Evolutionary conservation across 2,888 invertebrate genomes (phyloP).

Genomic region (Petrolisthes manimaculis): DNA sequence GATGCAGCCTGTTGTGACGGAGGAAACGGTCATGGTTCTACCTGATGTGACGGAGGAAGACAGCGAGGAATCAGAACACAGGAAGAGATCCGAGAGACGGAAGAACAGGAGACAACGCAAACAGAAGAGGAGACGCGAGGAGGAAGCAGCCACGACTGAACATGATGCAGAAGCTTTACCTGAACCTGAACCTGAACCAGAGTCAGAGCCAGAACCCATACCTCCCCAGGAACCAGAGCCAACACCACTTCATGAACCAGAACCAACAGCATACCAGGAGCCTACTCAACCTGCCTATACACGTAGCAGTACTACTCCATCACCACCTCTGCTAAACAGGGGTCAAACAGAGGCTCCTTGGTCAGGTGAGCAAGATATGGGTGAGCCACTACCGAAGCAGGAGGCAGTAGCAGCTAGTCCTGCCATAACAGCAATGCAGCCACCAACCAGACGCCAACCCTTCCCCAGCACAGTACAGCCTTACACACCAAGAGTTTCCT

Average conservation of each 20-base stretch:
- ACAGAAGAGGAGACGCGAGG: conserved; percentile 27
- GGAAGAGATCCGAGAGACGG: conserved; percentile 24
- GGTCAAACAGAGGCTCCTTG: background rate
- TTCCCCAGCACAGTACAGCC: conserved; percentile 21
- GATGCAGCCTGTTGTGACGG: conserved; percentile 5
- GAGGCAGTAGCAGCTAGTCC: conserved; percentile 59
- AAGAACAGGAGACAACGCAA: conserved; percentile 50
- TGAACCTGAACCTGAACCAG: conserved; percentile 2
- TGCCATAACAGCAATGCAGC: conserved; percentile 57
- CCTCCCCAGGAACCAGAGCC: background rate
- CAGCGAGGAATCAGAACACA: conserved; percentile 15
- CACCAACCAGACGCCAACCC: conserved; percentile 42
- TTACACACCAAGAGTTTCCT: conserved; percentile 24
- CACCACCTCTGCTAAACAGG: background rate
- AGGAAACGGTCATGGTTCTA: too few relatives aligned
- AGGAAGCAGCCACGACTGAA: background rate
- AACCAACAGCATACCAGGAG: background rate
- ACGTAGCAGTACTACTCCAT: too few relatives aligned
- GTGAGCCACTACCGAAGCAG: conserved; percentile 45
- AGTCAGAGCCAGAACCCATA: background rate
- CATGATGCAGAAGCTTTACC: too few relatives aligned
- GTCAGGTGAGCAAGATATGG: background rate
- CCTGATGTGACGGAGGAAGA: background rate
- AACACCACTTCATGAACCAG: background rate
- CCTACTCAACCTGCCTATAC: background rate